Evolutionary conservation across 2,113 vertebrate genomes (phyloP).

Genomic region (Peromyscus maniculatus): DNA sequence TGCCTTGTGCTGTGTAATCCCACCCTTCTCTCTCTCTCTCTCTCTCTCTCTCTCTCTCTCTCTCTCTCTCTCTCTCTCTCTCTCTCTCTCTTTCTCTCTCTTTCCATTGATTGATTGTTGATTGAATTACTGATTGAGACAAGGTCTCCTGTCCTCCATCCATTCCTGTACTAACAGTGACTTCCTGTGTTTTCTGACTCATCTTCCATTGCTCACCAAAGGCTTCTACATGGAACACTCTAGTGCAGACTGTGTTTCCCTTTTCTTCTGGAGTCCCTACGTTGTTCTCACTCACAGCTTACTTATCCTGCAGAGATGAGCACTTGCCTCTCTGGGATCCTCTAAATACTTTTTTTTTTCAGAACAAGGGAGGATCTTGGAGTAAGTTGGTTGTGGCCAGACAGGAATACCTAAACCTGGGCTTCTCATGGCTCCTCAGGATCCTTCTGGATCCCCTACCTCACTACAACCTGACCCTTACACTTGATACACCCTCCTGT

Average conservation of each 20-base stretch:
- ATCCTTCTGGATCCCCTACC: background rate
- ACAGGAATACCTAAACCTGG: background rate
- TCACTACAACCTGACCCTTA: background rate
- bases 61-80: background rate
- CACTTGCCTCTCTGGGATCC: background rate
- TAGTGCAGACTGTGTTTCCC: background rate
- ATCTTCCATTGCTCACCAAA: background rate
- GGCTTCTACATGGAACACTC: background rate
- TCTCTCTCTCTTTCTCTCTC: background rate
- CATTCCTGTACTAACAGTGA: background rate
- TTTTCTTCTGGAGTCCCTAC: background rate
- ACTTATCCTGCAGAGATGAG: background rate
- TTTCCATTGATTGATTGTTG: background rate
- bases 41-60: background rate
- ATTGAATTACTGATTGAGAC: background rate
- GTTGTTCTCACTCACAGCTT: background rate
- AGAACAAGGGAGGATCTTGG: background rate
- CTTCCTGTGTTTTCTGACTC: conserved; percentile 13
- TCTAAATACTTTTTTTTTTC: background rate
- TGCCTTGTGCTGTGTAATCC: background rate
- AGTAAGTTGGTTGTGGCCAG: background rate
- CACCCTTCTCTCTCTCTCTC: background rate
- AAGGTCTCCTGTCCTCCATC: background rate
- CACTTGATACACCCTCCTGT: background rate
- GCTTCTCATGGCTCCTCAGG: background rate